Evolutionary conservation across 2,888 invertebrate species (phyloP), one percentile per base, ranked within the genome.

Genomic region (Ormia ochracea): DNA sequence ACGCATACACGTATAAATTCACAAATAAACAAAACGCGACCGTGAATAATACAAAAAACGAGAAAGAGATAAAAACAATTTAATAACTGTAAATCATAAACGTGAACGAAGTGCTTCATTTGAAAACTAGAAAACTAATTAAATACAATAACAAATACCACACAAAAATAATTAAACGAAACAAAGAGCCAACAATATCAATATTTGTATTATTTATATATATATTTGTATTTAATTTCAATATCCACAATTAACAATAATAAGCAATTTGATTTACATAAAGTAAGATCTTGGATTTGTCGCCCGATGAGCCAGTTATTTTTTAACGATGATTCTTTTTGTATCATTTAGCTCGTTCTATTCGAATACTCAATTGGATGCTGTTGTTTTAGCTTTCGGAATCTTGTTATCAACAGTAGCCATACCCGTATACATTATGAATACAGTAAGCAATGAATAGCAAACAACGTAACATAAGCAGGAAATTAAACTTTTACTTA

Each of bases 301-400:
- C 85, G 87, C 88, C 86, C 88, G 88, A 85, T 83, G 86, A 86
- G 88, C 84, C 88, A 88, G 85, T 86, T 88, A 88, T 86, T 86
- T 82, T 82, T 78, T 70, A n/a, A n/a, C 48, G 70, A 63, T 78
- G 72, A 63, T 54, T n/a, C 48, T 23, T 73, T 59, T 38, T 26
- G 68, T 75, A 70, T 48, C 33, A 58, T 72, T 75, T 41, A n/a
- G n/a, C n/a, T n/a, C 45, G 28, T 54, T 45, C 59, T 66, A 58
- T 69, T 74, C n/a, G 36, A 54, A 81, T 83, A 86, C 81, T 86
- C 88, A 87, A 86, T 87, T 89, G 88, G 86, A 88, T 88, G 85
- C 87, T 86, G 87, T 86, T 89, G 86, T 88, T 88, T 87, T 88
- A 87, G 89, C 89, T 89, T 89, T 88, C 87, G 89, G 87, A 88